Base-by-base conservation (phyloP, 2,888 invertebrate species). In the Ischnus inquisitorius region DNA sequence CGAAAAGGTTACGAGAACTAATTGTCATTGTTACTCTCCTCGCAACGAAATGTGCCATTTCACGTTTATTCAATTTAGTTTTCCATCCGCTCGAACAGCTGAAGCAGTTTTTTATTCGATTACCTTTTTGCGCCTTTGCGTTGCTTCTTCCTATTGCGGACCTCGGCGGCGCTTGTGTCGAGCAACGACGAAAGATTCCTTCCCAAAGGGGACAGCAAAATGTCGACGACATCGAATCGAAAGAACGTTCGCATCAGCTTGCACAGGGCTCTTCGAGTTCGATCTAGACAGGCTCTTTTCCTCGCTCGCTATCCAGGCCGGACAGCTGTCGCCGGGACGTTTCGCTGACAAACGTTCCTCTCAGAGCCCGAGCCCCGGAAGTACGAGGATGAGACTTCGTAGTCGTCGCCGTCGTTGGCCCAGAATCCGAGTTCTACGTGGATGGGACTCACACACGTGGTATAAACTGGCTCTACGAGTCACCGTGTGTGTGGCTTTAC, bases 311-410 rank as follows among this genome's bases (percentile, higher is more conserved):
- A 85, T 86, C 85, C 75, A 76, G 85, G 65, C 79, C 68, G 82
- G 86, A 83, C 87, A 87, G 86, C 87, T 87, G 87, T 87, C 84
- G 82, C 83, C 77, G 71, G 62, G 75, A 85, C 82, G 82, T 87
- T 86, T 85, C 79, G 75, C 79, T 85, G 83, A 83, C 75, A 82
- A 86, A 78, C 84, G 71, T 62, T 79, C 57, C 79, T 62, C 67
- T 64, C 43, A n/a, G 78, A 69, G 74, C 79, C 3, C n/a, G 77
- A 74, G 34, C 75, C 34, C 34, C 79, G 60, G 79, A 79, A 79
- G 75, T 65, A 64, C 68, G 62, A 75, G 48, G 64, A 76, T 68
- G 54, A 71, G 72, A 39, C 19, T 14, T 54, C 60, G 51, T 54
- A 14, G 25, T 60, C 60, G 51, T 62, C 81, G 34, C 60, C 54